phyloP scores from a whole-genome alignment of 1,140 invertebrate genomes.

The Glossosoma conforme region DNA sequence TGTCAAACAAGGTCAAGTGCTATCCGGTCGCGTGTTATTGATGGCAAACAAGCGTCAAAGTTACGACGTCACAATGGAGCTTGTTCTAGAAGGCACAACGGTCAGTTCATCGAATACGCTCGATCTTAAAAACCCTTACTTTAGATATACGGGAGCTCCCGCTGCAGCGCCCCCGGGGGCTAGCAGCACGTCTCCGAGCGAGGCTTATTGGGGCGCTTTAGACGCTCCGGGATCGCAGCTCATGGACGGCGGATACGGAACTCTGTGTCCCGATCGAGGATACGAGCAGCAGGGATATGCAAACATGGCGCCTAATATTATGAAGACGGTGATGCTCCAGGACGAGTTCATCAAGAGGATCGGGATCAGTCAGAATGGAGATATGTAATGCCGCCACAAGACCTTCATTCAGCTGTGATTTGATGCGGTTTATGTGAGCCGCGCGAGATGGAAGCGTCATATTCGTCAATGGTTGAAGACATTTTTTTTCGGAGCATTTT shows the following conservation, averaged over 20 bases:
- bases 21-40: slow-evolving; percentile 84
- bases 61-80: slow-evolving; percentile 97
- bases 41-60: slow-evolving; percentile 96
- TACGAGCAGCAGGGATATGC: slow-evolving; percentile 44
- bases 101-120: slow-evolving; percentile 83
- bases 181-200: slow-evolving; percentile 84
- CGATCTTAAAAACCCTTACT: slow-evolving; percentile 99
- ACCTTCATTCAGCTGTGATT: too few species aligned
- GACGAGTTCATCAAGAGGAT: slow-evolving; percentile 51
- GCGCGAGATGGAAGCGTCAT: too few species aligned
- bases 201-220: slow-evolving; percentile 83
- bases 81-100: slow-evolving; percentile 83
- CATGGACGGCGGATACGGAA: slow-evolving; percentile 21
- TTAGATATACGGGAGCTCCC: slow-evolving; percentile 84
- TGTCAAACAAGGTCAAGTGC: slow-evolving; percentile 88
- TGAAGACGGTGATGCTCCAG: slow-evolving; percentile 50
- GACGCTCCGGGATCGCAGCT: slow-evolving; percentile 55
- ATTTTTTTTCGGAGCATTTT: too few species aligned
- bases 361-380: slow-evolving; percentile 50
- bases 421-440: too few species aligned
- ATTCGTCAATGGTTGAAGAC: too few species aligned
- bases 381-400: slow-evolving; percentile 41
- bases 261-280: slow-evolving; percentile 38
- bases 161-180: slow-evolving; percentile 85
- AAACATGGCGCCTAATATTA: slow-evolving; percentile 45